Evolutionary conservation across 2,888 invertebrate species (phyloP), one percentile per base, ranked within the genome.

Genomic region (Aporophyla lueneburgensis): DNA sequence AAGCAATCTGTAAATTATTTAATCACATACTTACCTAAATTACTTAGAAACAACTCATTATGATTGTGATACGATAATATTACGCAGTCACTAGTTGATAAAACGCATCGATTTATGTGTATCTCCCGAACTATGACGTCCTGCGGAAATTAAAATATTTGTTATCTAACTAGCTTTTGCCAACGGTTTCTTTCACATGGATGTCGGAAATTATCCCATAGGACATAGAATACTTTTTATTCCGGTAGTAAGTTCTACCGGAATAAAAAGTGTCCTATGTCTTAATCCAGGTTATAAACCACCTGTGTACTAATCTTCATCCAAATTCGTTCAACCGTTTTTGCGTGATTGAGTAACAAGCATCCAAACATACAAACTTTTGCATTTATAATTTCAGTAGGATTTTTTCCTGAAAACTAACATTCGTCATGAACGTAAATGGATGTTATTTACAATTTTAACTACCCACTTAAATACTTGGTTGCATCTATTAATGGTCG

Each of bases 41-140:
- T 2, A 62, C 21, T 40, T 67, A 33, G 56, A 67, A 66, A 71
- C 46, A 53, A 21, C n/a, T 16, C 27, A 27, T 63, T 49, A 68
- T 59, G 49, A 74, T 70, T 63, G 6, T 58, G 67, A 16, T 33
- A 58, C 7, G 70, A 54, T 66, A 43, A 24, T 46, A 58, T 43
- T 65, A 59, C 14, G n/a, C 12, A 58, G 21, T 33, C 16, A 33
- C 16, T 56, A 33, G 54, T 59, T 59, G 40, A 65, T 78, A 70
- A 70, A 66, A 77, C n/a, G n/a, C 40, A 66, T 54, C 16, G 12
- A 63, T 53, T 58, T 62, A 63, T 40, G 33, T 24, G 53, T n/a
- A 53, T 61, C 24, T 61, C 21, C 21, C 5, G 1, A 33, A 59
- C 14, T 54, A 33, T 46, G 33, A 56, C 59, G n/a, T 51, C 27